Evolutionary conservation across 1,140 invertebrate genomes (phyloP), one percentile per base, ranked within the genome.

Genomic region (Temnothorax nylanderi): DNA sequence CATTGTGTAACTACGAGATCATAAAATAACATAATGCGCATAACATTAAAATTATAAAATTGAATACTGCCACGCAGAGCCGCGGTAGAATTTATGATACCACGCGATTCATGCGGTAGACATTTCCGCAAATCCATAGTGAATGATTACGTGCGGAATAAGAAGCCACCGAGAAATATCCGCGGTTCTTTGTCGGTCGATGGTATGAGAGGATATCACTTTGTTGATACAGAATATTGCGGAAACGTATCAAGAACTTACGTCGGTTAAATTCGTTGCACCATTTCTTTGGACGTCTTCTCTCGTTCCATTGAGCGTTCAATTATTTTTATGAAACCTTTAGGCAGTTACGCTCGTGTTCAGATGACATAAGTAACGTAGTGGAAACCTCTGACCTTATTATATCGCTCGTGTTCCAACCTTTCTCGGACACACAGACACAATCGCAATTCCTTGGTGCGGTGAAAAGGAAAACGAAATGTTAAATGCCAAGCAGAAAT

Each of bases 221-320:
- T 75, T 74, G 44, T 84, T 84, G 69, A 84, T 74, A 84, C 69
- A 49, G 54, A 84, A 84, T 75, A 84, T 75, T 75, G 69, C 80
- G 69, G 69, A 21, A 74, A 84, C 54, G 41, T 75, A 75, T 84
- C 80, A 75, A 37, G 44, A 49, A 60, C 69, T 81, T 84, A 82
- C 51, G 67, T 44, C 69, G 41, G 11, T 47, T 75, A 60, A 75
- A 84, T 60, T 60, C 18, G 69, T 75, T 75, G 80, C 41, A 69
- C 54, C 54, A 37, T 84, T 84, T 75, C 80, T 84, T 60, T 84
- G 80, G 58, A 72, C 54, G 67, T 75, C 69, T 75, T 7, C 69
- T 37, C 80, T 34, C 69, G 54, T 84, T 47, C 1, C 26, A 41
- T 75, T 32, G 80, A 84, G 21, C 58, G 69, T 84, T 54, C 80